Evolutionary conservation across 2,797 vertebrate species (phyloP), one percentile per base, ranked within the genome.

Genomic region (Knipowitschia caucasica): DNA sequence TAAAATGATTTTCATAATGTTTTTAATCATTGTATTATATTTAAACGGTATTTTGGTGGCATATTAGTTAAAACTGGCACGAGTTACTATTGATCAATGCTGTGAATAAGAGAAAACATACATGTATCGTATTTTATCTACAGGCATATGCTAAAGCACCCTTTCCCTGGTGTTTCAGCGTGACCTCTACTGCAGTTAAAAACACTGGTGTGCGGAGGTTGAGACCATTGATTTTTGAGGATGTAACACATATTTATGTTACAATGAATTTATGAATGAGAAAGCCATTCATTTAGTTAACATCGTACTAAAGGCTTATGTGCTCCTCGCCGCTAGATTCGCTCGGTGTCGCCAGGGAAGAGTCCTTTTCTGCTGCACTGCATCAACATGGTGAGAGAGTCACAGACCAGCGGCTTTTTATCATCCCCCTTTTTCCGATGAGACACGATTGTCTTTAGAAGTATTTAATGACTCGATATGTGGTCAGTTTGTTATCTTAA

Each of bases 141-240:
- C 84, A 90, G 89, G 91, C 91, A 68, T 26, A 62, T 65, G 0
- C 0, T 18, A 1, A 4, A 64, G 24, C 71, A 39, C 34, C 83
- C 7, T 44, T 51, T 64, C 43, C 59, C 50, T 50, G 68, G 72
- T 80, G 63, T 80, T 82, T 81, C 58, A 80, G 77, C 70, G 64
- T 91, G 90, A 92, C 91, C 91, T 92, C 90, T 91, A 91, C 77
- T 82, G 86, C 89, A 72, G 83, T 84, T 90, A 86, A 90, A 90
- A 91, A 90, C 82, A 91, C 77, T 83, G 59, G 59, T 44, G 24
- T 78, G 69, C 64, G 71, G 82, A 84, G 78, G 64, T 53, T 76
- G 72, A 69, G 69, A 69, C 62, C 67, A 73, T 78, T 74, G 67
- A 73, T 62, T 75, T 62, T 52, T 49, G 56, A 76, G 58, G 50